A percentile compares a stretch with the other conserved stretches of the same genome.
Evolutionary conservation across 1,140 invertebrate species (phyloP).

Genomic region (Diuraphis noxia): DNA sequence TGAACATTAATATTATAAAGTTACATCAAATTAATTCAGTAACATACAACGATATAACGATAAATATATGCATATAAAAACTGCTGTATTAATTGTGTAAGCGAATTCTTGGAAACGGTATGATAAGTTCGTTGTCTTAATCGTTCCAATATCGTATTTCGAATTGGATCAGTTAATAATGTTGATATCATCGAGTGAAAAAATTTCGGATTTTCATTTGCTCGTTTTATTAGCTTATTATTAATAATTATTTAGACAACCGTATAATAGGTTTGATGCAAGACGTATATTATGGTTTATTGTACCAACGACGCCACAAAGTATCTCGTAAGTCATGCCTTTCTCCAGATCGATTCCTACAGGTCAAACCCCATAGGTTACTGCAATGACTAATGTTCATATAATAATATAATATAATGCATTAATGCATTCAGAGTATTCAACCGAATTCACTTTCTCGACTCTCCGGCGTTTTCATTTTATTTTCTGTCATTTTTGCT

Average conservation of each 20-base stretch:
- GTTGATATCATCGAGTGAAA: background rate
- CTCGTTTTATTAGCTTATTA: background rate
- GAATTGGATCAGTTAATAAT: background rate
- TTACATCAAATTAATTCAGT: background rate
- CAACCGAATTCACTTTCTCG: conserved; percentile 19
- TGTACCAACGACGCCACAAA: background rate
- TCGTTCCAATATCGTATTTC: background rate
- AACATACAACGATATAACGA: background rate
- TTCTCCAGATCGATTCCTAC: conserved; percentile 15
- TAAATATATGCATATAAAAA: background rate
- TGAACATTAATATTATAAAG: background rate
- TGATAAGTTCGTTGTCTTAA: background rate
- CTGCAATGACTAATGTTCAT: background rate
- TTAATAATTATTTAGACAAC: background rate
- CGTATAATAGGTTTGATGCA: background rate
- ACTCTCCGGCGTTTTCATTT: background rate
- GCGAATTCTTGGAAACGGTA: background rate
- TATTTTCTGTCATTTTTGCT: background rate
- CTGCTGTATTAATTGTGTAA: background rate
- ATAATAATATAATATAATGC: background rate
- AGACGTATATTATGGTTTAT: background rate
- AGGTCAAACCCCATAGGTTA: conserved; percentile 15
- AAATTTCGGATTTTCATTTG: background rate
- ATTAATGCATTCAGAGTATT: background rate
- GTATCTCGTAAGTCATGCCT: background rate